These are phyloP conservation scores for Eospalax fontanierii DNA, from an alignment of 2,797 vertebrate species.

Conservation along the genomic window DNA sequence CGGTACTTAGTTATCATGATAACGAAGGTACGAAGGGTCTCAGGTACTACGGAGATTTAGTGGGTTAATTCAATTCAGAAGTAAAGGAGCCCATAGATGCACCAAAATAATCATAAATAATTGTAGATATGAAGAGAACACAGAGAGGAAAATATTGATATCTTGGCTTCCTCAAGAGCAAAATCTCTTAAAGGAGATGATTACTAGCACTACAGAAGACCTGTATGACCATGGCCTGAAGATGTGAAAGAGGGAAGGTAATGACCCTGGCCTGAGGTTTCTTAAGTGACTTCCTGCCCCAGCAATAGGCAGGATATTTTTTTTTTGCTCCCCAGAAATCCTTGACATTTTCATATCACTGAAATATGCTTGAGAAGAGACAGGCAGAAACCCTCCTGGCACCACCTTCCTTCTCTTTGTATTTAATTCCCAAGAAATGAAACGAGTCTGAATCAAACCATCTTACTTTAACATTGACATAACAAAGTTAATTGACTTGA, in stretches of 20 bases:
- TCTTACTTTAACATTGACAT: conserved; percentile 67
- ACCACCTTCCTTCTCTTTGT: not conserved
- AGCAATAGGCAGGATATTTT: not conserved
- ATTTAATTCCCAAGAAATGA: conserved; percentile 55
- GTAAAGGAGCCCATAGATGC: not conserved
- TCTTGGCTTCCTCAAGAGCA: not conserved
- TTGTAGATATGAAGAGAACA: not conserved
- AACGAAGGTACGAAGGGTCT: too few relatives aligned
- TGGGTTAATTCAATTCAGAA: not conserved
- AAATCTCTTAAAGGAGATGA: not conserved
- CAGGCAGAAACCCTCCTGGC: accelerated
- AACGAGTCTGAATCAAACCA: conserved; percentile 56
- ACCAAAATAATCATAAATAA: not conserved
- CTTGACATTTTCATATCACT: not conserved
- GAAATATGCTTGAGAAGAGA: not conserved
- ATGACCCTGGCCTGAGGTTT: not conserved
- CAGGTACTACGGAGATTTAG: not conserved
- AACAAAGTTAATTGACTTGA: conserved; percentile 75
- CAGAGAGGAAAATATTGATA: not conserved
- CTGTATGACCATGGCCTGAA: not conserved
- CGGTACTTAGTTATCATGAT: too few relatives aligned
- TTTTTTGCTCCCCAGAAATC: conserved; percentile 6
- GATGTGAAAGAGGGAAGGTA: not conserved
- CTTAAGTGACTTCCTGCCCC: not conserved
- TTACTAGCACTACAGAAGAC: not conserved